These are phyloP conservation scores for Neotoma lepida DNA, from an alignment of 2,113 vertebrate species.

Conservation along the genomic window DNA sequence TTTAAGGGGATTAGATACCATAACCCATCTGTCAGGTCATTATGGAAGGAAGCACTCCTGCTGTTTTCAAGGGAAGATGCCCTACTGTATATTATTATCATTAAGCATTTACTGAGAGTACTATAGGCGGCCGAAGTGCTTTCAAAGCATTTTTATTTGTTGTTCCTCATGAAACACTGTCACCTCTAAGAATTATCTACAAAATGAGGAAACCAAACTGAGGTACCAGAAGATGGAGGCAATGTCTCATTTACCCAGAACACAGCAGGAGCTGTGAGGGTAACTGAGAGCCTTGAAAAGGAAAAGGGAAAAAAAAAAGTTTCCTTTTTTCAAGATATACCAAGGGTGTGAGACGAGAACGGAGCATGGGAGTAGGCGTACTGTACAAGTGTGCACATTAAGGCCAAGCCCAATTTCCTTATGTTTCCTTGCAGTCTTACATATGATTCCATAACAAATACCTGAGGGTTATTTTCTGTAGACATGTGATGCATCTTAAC, in stretches of 20 bases:
- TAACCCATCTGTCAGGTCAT: constrained; percentile 90
- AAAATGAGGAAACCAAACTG: constrained; percentile 57
- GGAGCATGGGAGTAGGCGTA: not conserved
- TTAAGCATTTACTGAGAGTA: constrained; percentile 73
- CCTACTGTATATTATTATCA: constrained; percentile 81
- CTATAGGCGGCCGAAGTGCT: constrained; percentile 42
- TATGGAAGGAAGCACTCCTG: constrained; percentile 87
- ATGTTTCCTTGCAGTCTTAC: constrained; percentile 64
- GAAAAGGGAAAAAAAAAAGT: not conserved
- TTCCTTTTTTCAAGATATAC: not conserved
- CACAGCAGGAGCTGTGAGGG: not conserved
- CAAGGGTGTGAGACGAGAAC: not conserved
- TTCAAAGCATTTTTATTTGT: constrained; percentile 66
- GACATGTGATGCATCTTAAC: constrained; percentile 48
- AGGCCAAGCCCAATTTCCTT: not conserved
- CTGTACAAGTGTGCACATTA: not conserved
- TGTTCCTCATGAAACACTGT: constrained; percentile 37
- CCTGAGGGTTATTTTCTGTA: constrained; percentile 60
- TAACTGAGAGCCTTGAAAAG: not conserved
- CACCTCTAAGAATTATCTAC: constrained; percentile 44
- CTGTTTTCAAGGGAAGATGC: constrained; percentile 83
- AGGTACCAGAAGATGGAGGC: not conserved
- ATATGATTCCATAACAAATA: constrained; percentile 61
- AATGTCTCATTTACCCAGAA: not conserved
- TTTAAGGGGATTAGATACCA: constrained; percentile 90